These are phyloP conservation scores for Trissolcus brochymenae DNA, from an alignment of 2,888 invertebrate species.

Conservation along the genomic window DNA sequence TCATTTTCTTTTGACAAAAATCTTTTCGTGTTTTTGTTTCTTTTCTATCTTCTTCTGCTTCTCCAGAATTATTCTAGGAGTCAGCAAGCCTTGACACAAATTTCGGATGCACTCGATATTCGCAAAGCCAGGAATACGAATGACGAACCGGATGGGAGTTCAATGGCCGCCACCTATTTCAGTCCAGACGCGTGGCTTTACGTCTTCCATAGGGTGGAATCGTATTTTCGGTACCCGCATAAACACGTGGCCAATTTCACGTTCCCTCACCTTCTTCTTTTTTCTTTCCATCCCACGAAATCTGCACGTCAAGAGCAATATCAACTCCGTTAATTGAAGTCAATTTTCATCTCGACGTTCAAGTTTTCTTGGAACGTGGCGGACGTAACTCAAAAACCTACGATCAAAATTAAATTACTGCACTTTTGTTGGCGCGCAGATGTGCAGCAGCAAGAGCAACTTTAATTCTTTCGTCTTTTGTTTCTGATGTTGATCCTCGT, in stretches of 20 bases:
- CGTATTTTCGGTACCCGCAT: constrained; percentile 42
- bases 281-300: not conserved
- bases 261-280: constrained; percentile 2
- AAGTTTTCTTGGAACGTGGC: constrained; percentile 12
- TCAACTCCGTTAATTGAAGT: constrained; percentile 22
- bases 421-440: too few relatives aligned
- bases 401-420: too few relatives aligned
- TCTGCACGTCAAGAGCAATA: constrained; percentile 11
- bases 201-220: constrained; percentile 39
- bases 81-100: constrained; percentile 52
- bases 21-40: not conserved
- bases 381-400: too few relatives aligned
- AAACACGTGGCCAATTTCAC: constrained; percentile 38
- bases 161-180: constrained; percentile 51
- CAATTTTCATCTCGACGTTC: not conserved
- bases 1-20: too few relatives aligned
- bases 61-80: not conserved
- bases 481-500: too few relatives aligned
- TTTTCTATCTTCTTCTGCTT: not conserved
- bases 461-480: too few relatives aligned
- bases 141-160: constrained; percentile 45
- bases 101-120: constrained; percentile 41
- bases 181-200: constrained; percentile 46
- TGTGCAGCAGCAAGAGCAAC: too few relatives aligned
- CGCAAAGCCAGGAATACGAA: constrained; percentile 15